A percentile compares a stretch with the other conserved stretches of the same genome.
Conservation (phyloP, 2,888 invertebrate genomes). For the Ariolimax columbianus region DNA sequence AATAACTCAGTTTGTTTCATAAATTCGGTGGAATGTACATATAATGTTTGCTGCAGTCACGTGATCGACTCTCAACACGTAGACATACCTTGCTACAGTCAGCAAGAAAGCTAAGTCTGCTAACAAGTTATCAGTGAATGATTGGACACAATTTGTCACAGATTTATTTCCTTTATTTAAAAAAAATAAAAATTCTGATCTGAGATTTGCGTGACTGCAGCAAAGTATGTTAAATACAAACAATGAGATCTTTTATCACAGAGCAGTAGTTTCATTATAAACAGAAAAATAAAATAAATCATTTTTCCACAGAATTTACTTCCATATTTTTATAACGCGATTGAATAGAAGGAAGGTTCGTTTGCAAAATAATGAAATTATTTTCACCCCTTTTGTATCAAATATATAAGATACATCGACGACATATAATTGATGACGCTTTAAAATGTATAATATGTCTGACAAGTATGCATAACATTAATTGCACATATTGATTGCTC, state of each 20-base stretch:
- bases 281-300: no score
- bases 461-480: no score
- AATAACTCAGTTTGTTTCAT: background rate
- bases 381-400: no score
- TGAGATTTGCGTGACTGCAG: slow-evolving; percentile 49
- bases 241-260: slow-evolving; percentile 9
- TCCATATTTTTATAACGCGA: no score
- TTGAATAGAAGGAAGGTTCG: no score
- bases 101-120: slow-evolving; percentile 15
- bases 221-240: slow-evolving; percentile 41
- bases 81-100: slow-evolving; percentile 51
- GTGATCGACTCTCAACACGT: background rate
- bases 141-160: background rate
- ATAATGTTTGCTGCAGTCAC: slow-evolving; percentile 67
- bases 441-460: no score
- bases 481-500: no score
- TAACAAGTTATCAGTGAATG: background rate
- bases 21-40: background rate
- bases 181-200: background rate
- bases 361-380: no score
- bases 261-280: no score
- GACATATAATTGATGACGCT: no score
- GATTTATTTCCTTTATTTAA: background rate
- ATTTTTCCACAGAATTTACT: no score
- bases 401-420: no score